Percentiles rank a stretch among this genome's conserved stretches.
Conservation (phyloP, 2,888 invertebrate genomes). For the Eristalis tenax region DNA sequence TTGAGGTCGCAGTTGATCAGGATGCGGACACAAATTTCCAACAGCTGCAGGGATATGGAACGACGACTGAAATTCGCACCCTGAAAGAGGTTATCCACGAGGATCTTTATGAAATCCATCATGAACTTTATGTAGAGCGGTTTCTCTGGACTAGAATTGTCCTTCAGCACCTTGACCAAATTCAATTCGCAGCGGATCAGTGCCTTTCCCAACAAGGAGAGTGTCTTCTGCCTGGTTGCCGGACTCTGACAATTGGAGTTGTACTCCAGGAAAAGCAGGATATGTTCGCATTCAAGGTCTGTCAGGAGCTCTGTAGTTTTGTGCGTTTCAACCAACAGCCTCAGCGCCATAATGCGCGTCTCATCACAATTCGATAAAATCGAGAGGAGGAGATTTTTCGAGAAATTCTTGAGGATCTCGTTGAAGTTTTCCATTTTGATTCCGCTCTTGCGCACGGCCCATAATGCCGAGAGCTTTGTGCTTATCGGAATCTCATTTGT, state of each 20-base stretch:
- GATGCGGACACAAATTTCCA: slow-evolving; percentile 79
- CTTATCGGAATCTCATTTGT: slow-evolving; percentile 75
- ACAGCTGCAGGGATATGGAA: slow-evolving; percentile 83
- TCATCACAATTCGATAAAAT: slow-evolving; percentile 82
- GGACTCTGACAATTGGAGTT: slow-evolving; percentile 88
- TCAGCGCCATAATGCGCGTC: slow-evolving; percentile 86
- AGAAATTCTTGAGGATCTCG: slow-evolving; percentile 82
- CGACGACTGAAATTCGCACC: slow-evolving; percentile 86
- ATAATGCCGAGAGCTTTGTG: slow-evolving; percentile 79
- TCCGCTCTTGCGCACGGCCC: slow-evolving; percentile 82
- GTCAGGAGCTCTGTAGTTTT: slow-evolving; percentile 87
- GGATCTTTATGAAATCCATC: slow-evolving; percentile 81
- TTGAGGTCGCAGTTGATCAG: slow-evolving; percentile 80
- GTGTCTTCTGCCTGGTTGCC: slow-evolving; percentile 86
- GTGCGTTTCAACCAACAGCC: slow-evolving; percentile 87
- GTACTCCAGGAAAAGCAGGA: slow-evolving; percentile 85
- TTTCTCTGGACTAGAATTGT: slow-evolving; percentile 69
- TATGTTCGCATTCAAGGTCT: slow-evolving; percentile 84
- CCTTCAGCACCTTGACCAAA: slow-evolving; percentile 74
- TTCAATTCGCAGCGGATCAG: slow-evolving; percentile 83
- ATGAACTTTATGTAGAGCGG: slow-evolving; percentile 82
- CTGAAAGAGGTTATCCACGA: slow-evolving; percentile 83
- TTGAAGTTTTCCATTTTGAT: slow-evolving; percentile 73
- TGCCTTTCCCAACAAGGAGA: slow-evolving; percentile 87
- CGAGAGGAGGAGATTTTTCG: slow-evolving; percentile 82